Base-by-base conservation (phyloP, 2,888 invertebrate species). In the Disparrhopalites patrizii region DNA sequence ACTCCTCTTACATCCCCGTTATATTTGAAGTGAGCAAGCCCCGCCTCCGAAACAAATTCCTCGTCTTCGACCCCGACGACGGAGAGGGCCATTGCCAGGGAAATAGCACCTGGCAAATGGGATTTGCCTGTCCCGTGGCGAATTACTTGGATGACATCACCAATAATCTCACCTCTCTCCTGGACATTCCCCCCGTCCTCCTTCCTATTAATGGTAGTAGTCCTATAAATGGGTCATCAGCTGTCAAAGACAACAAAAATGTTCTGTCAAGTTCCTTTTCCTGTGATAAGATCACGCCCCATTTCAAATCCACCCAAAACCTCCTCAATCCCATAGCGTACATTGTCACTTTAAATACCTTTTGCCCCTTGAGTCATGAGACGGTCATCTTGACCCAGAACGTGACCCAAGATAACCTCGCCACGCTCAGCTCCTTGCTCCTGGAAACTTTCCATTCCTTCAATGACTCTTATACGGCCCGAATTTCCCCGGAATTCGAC, bases 1-100 rank as follows among this genome's bases (percentile, higher is more conserved):
- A 54, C 31, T 31, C 30, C 13, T 28, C 54, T 18, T 54, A 54
- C 31, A 33, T 54, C 31, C 54, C 54, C 30, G 33, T 54, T 31
- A 30, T 54, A 3, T 54, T 54, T 18, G 54, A 54, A 33, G n/a
- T 54, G 2, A 5, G 33, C 30, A 54, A 54, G 5, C 20, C 30
- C 1, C 30, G 2, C n/a, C 15, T 10, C 18, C 8, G 13, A 1
- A 18, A 54, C 15, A 18, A 18, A 15, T 31, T 8, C 18, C 15
- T 54, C 7, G 23, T 30, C 18, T 18, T 8, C 33, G 54, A 30
- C 1, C 7, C 28, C 4, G 54, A 3, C 8, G 33, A 31, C 18
- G 30, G 54, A 10, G 30, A 8, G 20, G 23, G 25, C 3, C n/a
- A 5, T 18, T 5, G n/a, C 8, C 20, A 10, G 3, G 25, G 7